Evolutionary conservation across 2,888 invertebrate species (phyloP), one percentile per base, ranked within the genome.

Genomic region (Graphium colonna): DNA sequence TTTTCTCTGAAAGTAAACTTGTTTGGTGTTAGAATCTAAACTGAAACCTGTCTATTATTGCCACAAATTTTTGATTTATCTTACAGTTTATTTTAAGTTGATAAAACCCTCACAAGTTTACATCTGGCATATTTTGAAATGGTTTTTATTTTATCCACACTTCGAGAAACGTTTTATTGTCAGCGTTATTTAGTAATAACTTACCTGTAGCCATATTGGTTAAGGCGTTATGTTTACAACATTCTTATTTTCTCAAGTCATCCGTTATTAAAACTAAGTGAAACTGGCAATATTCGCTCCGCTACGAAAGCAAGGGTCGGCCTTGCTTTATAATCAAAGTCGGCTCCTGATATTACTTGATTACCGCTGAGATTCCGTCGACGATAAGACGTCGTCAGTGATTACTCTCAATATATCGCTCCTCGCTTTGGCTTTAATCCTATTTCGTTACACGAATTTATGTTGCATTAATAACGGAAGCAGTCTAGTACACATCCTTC

Each of bases 331-430:
- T 12, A n/a, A 36, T 36, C 39, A n/a, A 10, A 36, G 26, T n/a
- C 50, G 21, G 39, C 43, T 51, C 49, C 28, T 28, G 59, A 68
- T 71, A 71, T 73, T 71, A 65, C 62, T 67, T 78, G 77, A 80
- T 77, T 75, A 71, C 63, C 57, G 61, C n/a, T 17, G 42, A 69
- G 72, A 78, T 76, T 66, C 59, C 55, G 65, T 59, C 63, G 62
- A 71, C 55, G 41, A 17, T 26, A 49, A 50, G 46, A 56, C 58
- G 56, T 56, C 56, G 46, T 52, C 40, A 52, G 52, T 46, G 48
- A 60, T 60, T 60, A 57, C 51, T 54, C 57, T 56, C 56, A 44
- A 60, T 56, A 52, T 26, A 33, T 44, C 13, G 33, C 53, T 46
- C 56, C 41, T 63, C 63, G 18, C 73, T 75, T 73, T 18, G 17